Percentiles rank a stretch among this genome's conserved stretches.
phyloP scores from a whole-genome alignment of 1,140 invertebrate genomes.

The Lordiphosa mommai region DNA sequence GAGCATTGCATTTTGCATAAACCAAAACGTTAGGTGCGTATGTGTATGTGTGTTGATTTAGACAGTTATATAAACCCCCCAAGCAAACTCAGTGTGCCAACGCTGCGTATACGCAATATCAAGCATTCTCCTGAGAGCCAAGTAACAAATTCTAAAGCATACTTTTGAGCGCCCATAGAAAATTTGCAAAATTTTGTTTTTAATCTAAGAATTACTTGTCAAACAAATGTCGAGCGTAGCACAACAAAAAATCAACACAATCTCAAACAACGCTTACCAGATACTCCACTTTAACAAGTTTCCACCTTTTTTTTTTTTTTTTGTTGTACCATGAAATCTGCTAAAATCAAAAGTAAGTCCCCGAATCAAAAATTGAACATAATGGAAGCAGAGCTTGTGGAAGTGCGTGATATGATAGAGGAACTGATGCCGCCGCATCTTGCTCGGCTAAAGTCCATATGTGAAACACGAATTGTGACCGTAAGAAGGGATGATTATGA shows the following conservation, averaged over 20 bases:
- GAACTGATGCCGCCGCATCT: slow-evolving; percentile 35
- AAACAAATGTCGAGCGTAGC: background rate
- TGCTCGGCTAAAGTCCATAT: slow-evolving; percentile 4
- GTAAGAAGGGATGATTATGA: slow-evolving; percentile 9
- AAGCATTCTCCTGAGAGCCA: slow-evolving; percentile 10
- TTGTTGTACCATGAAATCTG: background rate
- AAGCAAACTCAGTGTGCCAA: slow-evolving; percentile 27
- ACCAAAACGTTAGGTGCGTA: slow-evolving; percentile 48
- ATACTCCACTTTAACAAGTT: background rate
- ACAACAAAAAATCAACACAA: background rate
- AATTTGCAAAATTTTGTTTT: background rate
- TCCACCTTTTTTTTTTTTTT: background rate
- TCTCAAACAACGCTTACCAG: background rate
- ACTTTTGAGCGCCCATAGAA: slow-evolving; percentile 3
- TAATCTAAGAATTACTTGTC: background rate
- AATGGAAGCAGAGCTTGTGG: background rate
- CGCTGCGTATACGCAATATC: slow-evolving; percentile 44
- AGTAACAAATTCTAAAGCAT: slow-evolving; percentile 1
- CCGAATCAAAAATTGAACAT: background rate
- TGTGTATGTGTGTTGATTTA: slow-evolving; percentile 25
- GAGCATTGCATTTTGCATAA: slow-evolving; percentile 50
- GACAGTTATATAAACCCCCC: slow-evolving; percentile 48
- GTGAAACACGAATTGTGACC: slow-evolving; percentile 11
- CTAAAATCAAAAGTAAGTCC: background rate
- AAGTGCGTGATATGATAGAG: slow-evolving; percentile 15